Evolutionary conservation across 2,113 vertebrate genomes (phyloP).

Genomic region (Progne subis): DNA sequence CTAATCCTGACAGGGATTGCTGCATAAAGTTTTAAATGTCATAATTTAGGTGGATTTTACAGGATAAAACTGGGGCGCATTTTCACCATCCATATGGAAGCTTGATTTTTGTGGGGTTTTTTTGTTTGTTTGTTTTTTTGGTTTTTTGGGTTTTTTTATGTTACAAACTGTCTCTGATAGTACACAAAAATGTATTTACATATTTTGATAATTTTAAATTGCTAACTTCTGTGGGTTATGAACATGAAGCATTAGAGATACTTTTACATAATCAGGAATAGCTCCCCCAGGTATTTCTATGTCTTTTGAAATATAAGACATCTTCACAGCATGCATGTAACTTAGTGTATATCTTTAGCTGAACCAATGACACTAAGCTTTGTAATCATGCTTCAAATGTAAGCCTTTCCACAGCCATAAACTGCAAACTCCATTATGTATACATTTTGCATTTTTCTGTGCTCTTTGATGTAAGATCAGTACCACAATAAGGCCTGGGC

Average conservation of each 20-base stretch:
- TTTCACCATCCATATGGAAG: not conserved
- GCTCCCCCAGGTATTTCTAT: not conserved
- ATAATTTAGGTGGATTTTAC: not conserved
- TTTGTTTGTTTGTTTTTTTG: no score
- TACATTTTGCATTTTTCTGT: not conserved
- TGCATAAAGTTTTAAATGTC: not conserved
- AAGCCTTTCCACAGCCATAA: not conserved
- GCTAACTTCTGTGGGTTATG: not conserved
- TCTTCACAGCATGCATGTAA: not conserved
- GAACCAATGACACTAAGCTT: not conserved
- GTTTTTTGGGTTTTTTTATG: not conserved
- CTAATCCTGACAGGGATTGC: not conserved
- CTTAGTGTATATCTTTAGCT: not conserved
- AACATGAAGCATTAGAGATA: not conserved
- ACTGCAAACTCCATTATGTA: not conserved
- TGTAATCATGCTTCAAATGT: not conserved
- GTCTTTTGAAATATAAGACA: not conserved
- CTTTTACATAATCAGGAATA: not conserved
- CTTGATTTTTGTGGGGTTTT: not conserved
- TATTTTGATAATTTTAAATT: not conserved
- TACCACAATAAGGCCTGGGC: not conserved
- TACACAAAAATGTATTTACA: not conserved
- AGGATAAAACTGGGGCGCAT: not conserved
- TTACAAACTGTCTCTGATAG: not conserved
- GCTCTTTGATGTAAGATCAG: not conserved